Percentiles rank a stretch among this genome's conserved stretches.
phyloP scores from a whole-genome alignment of 2,113 vertebrate species.

The Tragelaphus scriptus region DNA sequence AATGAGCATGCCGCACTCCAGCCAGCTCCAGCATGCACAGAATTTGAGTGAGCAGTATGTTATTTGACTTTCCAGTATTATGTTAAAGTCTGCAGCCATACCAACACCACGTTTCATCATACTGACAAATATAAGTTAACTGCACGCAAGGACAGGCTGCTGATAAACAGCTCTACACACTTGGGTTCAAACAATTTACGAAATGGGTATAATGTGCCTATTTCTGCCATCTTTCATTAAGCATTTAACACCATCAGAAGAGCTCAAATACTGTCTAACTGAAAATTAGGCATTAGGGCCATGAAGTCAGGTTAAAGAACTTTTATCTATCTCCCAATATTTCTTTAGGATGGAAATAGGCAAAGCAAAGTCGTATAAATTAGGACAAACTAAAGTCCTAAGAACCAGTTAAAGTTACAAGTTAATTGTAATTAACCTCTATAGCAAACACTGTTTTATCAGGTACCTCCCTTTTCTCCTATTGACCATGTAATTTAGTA shows the following conservation, averaged over 20 bases:
- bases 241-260: neutral
- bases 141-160: neutral
- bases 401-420: neutral
- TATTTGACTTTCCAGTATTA: neutral
- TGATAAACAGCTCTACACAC: neutral
- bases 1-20: constrained; percentile 62
- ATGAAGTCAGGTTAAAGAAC: neutral
- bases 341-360: neutral
- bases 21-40: constrained; percentile 19
- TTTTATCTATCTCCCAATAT: neutral
- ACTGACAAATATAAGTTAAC: neutral
- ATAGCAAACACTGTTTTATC: neutral
- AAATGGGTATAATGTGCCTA: neutral
- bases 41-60: neutral
- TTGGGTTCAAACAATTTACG: neutral
- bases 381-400: neutral
- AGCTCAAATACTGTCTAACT: neutral
- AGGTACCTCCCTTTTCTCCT: neutral
- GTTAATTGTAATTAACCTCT: neutral
- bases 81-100: neutral
- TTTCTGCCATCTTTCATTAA: neutral
- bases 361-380: neutral
- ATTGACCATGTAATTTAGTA: neutral
- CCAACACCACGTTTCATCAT: neutral
- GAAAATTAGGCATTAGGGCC: neutral